Percentiles rank a stretch among this genome's conserved stretches.
Evolutionary conservation across 1,140 invertebrate species (phyloP).

Genomic region (Ips typographus): DNA sequence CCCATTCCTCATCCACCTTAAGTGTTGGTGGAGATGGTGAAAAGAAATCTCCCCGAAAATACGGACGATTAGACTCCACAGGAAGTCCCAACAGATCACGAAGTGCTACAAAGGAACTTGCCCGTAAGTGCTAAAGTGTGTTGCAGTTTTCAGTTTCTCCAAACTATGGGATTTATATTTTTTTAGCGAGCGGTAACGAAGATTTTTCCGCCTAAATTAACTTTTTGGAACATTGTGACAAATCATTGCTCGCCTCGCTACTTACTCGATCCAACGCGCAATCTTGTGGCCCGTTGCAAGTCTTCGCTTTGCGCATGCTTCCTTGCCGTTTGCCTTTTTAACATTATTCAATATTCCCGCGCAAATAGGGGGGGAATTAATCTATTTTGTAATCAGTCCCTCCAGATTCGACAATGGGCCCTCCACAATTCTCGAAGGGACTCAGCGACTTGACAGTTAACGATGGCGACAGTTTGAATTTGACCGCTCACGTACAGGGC

Average conservation of each 20-base stretch:
- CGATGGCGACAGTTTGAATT: constrained; percentile 78
- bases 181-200: neutral
- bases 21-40: constrained; percentile 49
- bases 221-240: neutral
- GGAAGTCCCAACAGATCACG: constrained; percentile 78
- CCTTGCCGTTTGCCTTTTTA: neutral
- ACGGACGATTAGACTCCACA: constrained; percentile 69
- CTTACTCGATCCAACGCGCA: neutral
- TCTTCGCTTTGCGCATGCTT: neutral
- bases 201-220: neutral
- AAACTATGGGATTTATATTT: neutral
- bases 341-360: neutral
- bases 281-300: neutral
- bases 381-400: constrained; percentile 62
- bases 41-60: constrained; percentile 68
- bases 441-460: constrained; percentile 70
- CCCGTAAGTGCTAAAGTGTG: constrained; percentile 62
- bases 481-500: constrained; percentile 78
- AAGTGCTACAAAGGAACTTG: constrained; percentile 86
- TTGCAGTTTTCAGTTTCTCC: neutral
- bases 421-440: constrained; percentile 77
- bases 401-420: constrained; percentile 80
- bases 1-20: constrained; percentile 46
- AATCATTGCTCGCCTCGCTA: neutral
- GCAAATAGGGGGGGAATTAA: constrained; percentile 7